Percentiles rank a stretch among this genome's conserved stretches.
phyloP scores from a whole-genome alignment of 2,888 invertebrate genomes.

The Salticus scenicus region DNA sequence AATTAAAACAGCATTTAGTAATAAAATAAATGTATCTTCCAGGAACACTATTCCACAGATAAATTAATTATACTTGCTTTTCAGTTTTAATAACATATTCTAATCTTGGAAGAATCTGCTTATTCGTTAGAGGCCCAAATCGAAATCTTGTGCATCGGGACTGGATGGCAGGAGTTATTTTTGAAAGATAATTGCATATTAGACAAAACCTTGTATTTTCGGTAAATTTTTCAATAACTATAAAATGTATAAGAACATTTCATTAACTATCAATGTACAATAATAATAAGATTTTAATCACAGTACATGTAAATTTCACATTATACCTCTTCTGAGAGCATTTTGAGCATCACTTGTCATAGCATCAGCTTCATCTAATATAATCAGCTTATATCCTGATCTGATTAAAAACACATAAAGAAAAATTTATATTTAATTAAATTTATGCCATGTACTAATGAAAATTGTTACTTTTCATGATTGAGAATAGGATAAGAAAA shows the following conservation, averaged over 20 bases:
- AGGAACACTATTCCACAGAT: too few relatives aligned
- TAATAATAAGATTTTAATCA: constrained; percentile 9
- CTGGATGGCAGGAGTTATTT: constrained; percentile 98
- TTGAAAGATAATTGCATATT: constrained; percentile 98
- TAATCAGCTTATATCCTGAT: constrained; percentile 94
- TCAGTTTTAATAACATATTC: constrained; percentile 88
- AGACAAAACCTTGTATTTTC: constrained; percentile 99
- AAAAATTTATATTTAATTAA: too few relatives aligned
- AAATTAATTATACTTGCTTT: constrained; percentile 83
- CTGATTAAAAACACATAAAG: constrained; percentile 71
- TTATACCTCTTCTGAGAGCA: constrained; percentile 91
- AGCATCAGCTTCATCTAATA: constrained; percentile 98
- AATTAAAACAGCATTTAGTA: too few relatives aligned
- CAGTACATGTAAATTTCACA: not conserved
- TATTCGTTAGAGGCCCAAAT: constrained; percentile 90
- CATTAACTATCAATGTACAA: not conserved
- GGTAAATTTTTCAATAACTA: constrained; percentile 99
- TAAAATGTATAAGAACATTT: constrained; percentile 43
- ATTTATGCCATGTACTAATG: too few relatives aligned
- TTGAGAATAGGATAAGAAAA: too few relatives aligned
- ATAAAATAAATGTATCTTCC: too few relatives aligned
- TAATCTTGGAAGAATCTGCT: constrained; percentile 92
- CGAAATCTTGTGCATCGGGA: constrained; percentile 97
- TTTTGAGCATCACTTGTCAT: constrained; percentile 99
- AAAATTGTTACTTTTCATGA: too few relatives aligned